Evolutionary conservation across 2,797 vertebrate genomes (phyloP).

Genomic region (Crenuchus spilurus): DNA sequence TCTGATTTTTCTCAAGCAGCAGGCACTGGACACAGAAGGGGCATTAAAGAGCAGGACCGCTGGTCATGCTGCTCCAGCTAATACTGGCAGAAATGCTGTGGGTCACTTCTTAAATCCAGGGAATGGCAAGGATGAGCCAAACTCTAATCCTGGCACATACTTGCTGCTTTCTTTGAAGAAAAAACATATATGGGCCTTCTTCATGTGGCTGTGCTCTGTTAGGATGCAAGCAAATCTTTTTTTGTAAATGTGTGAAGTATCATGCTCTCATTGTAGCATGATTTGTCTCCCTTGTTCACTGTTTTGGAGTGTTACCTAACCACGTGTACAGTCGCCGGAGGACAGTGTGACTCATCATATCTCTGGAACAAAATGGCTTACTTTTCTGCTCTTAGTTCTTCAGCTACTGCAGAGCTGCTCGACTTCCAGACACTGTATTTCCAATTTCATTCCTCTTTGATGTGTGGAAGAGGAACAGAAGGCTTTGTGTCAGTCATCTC

Average conservation of each 20-base stretch:
- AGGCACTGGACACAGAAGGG: slow-evolving; percentile 60
- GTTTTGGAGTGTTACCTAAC: slow-evolving; percentile 51
- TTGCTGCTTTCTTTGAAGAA: slow-evolving; percentile 19
- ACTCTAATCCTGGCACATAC: slow-evolving; percentile 37
- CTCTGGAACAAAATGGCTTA: slow-evolving; percentile 55
- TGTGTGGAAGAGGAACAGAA: slow-evolving; percentile 47
- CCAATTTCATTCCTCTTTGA: slow-evolving; percentile 47
- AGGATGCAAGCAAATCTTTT: slow-evolving; percentile 45
- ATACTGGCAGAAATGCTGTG: slow-evolving; percentile 33
- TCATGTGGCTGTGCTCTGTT: slow-evolving; percentile 33
- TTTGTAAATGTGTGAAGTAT: slow-evolving; percentile 34
- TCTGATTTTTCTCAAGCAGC: slow-evolving; percentile 70
- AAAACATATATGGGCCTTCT: slow-evolving; percentile 11
- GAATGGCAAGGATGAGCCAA: slow-evolving; percentile 37
- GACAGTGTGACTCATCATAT: slow-evolving; percentile 53
- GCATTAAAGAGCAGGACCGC: slow-evolving; percentile 61
- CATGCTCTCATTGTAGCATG: slow-evolving; percentile 22
- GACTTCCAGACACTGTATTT: slow-evolving; percentile 40
- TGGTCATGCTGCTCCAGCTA: slow-evolving; percentile 49
- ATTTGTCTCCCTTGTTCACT: slow-evolving; percentile 42
- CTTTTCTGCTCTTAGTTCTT: slow-evolving; percentile 46
- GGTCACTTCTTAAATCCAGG: slow-evolving; percentile 48
- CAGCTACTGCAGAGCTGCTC: slow-evolving; percentile 23
- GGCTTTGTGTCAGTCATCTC: slow-evolving; percentile 45
- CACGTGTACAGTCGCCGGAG: slow-evolving; percentile 50